These are phyloP conservation scores for Platynereis dumerilii DNA, from an alignment of 2,888 invertebrate species.

Conservation along the genomic window DNA sequence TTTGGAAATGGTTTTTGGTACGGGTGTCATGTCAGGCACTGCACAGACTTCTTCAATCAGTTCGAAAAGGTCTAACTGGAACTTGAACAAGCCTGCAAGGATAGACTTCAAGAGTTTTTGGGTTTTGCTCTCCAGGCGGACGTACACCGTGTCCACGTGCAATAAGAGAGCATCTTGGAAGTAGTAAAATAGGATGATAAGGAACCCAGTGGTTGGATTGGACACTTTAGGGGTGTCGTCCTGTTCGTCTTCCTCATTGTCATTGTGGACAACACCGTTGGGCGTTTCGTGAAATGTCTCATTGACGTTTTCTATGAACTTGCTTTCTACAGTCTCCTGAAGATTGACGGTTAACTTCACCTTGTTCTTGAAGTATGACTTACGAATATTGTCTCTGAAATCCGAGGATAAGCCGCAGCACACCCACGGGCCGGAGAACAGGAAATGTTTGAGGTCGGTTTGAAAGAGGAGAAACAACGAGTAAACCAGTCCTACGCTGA, in stretches of 20 bases:
- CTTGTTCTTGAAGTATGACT: slow-evolving; percentile 9
- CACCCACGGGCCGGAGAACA: slow-evolving; percentile 29
- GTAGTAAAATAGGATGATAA: slow-evolving; percentile 39
- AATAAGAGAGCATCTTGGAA: slow-evolving; percentile 42
- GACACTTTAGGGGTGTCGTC: slow-evolving; percentile 4
- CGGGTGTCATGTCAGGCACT: slow-evolving; percentile 30
- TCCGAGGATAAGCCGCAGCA: slow-evolving; percentile 3
- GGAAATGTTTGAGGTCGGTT: slow-evolving; percentile 34
- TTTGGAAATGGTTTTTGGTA: slow-evolving; percentile 32
- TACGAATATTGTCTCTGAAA: slow-evolving; percentile 9
- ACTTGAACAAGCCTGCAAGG: slow-evolving; percentile 35
- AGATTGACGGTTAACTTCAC: slow-evolving; percentile 18
- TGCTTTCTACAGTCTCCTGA: slow-evolving; percentile 16
- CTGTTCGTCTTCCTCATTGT: neutral
- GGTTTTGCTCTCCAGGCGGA: slow-evolving; percentile 18
- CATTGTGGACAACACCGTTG: slow-evolving; percentile 2
- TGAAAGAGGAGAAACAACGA: slow-evolving; percentile 36
- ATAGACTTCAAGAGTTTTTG: slow-evolving; percentile 29
- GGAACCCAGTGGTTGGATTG: slow-evolving; percentile 26
- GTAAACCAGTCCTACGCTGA: slow-evolving; percentile 31
- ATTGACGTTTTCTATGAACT: slow-evolving; percentile 18
- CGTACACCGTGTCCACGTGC: slow-evolving; percentile 35
- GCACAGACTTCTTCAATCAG: slow-evolving; percentile 35
- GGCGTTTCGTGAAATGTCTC: slow-evolving; percentile 8
- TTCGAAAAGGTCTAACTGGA: slow-evolving; percentile 36